Conservation (phyloP, 2,113 vertebrate species). For the Odontesthes bonariensis region DNA sequence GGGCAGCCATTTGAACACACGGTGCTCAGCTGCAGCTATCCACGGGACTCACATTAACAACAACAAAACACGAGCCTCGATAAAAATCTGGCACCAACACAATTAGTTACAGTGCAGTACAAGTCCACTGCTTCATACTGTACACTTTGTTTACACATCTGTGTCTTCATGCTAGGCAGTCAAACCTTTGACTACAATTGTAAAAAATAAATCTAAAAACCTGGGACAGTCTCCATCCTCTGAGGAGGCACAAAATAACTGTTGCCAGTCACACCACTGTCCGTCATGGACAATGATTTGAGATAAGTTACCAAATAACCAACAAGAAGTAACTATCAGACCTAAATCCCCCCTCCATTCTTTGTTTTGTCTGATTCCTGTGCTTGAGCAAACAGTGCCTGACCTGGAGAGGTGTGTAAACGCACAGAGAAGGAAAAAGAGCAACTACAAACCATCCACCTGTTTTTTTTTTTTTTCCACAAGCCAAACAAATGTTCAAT, state of each 20-base stretch:
- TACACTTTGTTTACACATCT: too few species aligned
- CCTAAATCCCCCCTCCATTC: constrained; percentile 1
- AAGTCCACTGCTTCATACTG: too few species aligned
- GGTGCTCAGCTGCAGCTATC: too few species aligned
- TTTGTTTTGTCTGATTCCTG: constrained; percentile 11
- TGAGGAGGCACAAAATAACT: not conserved
- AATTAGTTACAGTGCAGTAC: not conserved
- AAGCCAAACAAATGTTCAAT: constrained; percentile 70
- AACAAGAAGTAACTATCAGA: constrained; percentile 8
- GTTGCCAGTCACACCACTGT: not conserved
- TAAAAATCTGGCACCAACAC: too few species aligned
- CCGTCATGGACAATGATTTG: not conserved
- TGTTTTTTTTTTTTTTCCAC: constrained; percentile 42
- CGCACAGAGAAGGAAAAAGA: constrained; percentile 28
- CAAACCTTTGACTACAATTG: too few species aligned
- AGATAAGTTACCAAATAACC: constrained; percentile 2
- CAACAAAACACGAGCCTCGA: too few species aligned
- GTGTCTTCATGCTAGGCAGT: too few species aligned
- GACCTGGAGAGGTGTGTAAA: constrained; percentile 35
- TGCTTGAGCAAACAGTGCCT: constrained; percentile 8
- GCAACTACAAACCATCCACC: constrained; percentile 31
- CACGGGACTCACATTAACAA: too few species aligned
- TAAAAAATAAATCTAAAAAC: too few species aligned
- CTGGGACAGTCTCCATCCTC: not conserved
- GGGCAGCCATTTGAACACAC: too few species aligned